These are phyloP conservation scores for Drosophila jambulina DNA, from an alignment of 1,140 invertebrate species.

Conservation along the genomic window DNA sequence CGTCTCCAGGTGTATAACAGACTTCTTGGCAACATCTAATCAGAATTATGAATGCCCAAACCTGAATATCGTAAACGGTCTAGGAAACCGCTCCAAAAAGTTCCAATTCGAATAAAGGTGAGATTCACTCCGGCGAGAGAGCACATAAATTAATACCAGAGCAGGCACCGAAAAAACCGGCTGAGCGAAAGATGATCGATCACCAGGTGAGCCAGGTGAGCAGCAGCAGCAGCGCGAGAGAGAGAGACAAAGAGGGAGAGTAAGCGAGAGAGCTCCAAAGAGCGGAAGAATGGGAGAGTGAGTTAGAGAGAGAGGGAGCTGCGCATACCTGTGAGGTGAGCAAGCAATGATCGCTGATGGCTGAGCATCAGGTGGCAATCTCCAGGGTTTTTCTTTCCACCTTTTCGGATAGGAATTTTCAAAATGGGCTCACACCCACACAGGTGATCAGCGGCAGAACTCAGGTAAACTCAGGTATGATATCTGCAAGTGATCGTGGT, in stretches of 20 bases:
- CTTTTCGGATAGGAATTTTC: constrained; percentile 43
- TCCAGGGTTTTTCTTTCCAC: constrained; percentile 23
- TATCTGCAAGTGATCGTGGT: not conserved
- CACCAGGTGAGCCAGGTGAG: constrained; percentile 53
- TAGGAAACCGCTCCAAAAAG: constrained; percentile 12
- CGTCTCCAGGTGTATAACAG: constrained; percentile 53
- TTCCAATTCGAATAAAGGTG: constrained; percentile 79
- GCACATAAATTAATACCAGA: constrained; percentile 65
- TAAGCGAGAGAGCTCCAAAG: not conserved
- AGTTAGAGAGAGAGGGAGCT: constrained; percentile 16
- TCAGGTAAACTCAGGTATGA: not conserved
- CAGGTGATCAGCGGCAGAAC: constrained; percentile 15
- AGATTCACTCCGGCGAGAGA: constrained; percentile 74
- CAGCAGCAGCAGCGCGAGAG: constrained; percentile 16
- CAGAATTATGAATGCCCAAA: constrained; percentile 19
- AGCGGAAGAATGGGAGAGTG: constrained; percentile 15
- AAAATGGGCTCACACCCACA: constrained; percentile 66
- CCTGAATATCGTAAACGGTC: constrained; percentile 74
- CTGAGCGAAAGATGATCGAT: constrained; percentile 79
- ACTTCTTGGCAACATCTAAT: constrained; percentile 44
- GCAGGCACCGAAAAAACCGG: constrained; percentile 54
- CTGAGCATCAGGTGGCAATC: constrained; percentile 42
- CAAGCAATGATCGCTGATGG: constrained; percentile 3
- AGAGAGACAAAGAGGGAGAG: constrained; percentile 11
- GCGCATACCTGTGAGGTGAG: constrained; percentile 61